A percentile compares a stretch with the other conserved stretches of the same genome.
Evolutionary conservation across 2,888 invertebrate genomes (phyloP).

Genomic region (Synanthedon myopaeformis): DNA sequence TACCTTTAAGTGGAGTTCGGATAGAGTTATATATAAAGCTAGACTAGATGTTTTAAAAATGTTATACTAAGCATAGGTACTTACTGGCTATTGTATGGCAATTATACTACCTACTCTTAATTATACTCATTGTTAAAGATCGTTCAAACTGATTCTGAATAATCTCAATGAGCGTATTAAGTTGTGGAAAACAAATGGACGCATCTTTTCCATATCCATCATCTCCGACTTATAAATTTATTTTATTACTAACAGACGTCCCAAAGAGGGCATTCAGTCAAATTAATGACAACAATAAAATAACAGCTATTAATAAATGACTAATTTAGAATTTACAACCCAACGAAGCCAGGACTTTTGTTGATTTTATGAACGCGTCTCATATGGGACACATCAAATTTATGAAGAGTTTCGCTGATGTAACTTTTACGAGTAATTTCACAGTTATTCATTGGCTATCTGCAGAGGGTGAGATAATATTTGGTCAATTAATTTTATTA

Average conservation of each 20-base stretch:
- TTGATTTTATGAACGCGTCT: constrained; percentile 8
- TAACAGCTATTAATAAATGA: constrained; percentile 37
- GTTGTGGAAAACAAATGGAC: no score
- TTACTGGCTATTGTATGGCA: no score
- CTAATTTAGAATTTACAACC: constrained; percentile 34
- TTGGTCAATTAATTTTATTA: no score
- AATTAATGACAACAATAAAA: constrained; percentile 34
- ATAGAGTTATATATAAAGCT: no score
- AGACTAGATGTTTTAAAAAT: not conserved
- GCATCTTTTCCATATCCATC: no score
- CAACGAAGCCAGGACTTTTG: not conserved
- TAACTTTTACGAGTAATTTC: constrained; percentile 65
- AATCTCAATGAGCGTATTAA: no score
- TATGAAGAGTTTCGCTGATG: constrained; percentile 57
- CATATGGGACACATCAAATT: constrained; percentile 47
- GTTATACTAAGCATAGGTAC: not conserved
- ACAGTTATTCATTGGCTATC: constrained; percentile 53
- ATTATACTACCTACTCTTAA: no score
- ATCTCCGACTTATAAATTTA: constrained; percentile 8
- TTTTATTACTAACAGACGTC: constrained; percentile 6
- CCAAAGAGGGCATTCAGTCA: constrained; percentile 16
- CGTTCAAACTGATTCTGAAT: no score
- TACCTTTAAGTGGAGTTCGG: no score
- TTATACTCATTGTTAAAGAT: no score
- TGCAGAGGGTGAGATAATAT: constrained; percentile 25